Base-by-base conservation (phyloP, 2,797 vertebrate species). In the Emys orbicularis region DNA sequence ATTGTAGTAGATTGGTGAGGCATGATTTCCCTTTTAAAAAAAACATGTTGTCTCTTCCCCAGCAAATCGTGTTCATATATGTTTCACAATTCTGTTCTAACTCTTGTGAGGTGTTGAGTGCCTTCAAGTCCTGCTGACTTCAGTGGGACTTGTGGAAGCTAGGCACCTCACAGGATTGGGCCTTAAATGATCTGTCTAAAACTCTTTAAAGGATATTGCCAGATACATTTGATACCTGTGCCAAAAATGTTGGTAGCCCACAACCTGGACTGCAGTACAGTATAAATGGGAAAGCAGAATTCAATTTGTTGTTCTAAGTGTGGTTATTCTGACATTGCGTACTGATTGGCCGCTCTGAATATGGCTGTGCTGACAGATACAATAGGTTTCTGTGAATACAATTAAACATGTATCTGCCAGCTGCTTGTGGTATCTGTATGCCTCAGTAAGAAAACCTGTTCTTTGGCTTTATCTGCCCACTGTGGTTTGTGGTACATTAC, bases 341-440 rank as follows among this genome's bases (percentile, higher is more conserved):
- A 86, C 90, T 83, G 79, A 84, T 95, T 92, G 77, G 37, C 91
- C 96, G 90, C 84, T 96, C 90, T 4, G 12, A 52, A 93, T 93
- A 89, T 89, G 89, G 59, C 88, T 91, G 49, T 57, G 53, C 94
- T 93, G 90, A 96, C 84, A 92, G 91, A 91, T 95, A 97, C 96
- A 96, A 13, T 96, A 96, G 83, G 84, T 94, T 95, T 98, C 98
- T 98, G 97, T 97, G 95, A 98, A 97, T 97, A 97, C 95, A 97
- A 98, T 98, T 97, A 94, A 97, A 95, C 54, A 50, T 50, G 80
- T 79, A 82, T 97, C 94, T 98, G 98, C 98, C 98, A 98, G 96
- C 97, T 97, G 95, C 97, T 96, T 98, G 97, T 95, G 98, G 98
- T 98, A 97, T 97, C 96, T 82, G n/a, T 90, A 85, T 97, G 97